These are phyloP conservation scores for Tortrix viridana DNA, from an alignment of 2,888 invertebrate genomes.

Conservation along the genomic window DNA sequence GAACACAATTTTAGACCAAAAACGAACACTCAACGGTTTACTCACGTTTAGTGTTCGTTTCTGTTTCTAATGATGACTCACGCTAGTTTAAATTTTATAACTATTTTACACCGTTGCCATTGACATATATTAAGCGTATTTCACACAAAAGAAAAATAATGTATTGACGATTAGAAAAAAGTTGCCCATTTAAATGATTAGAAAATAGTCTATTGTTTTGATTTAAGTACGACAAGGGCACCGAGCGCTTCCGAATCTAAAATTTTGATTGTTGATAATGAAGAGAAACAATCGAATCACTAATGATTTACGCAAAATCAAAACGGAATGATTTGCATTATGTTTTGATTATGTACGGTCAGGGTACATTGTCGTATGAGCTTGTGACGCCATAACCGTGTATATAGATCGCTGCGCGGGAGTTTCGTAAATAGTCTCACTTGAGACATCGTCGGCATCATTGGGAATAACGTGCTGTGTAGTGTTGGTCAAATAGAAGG, in stretches of 20 bases:
- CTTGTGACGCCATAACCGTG: slow-evolving; percentile 65
- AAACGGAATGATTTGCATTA: slow-evolving; percentile 27
- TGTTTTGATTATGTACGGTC: slow-evolving; percentile 25
- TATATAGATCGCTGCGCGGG: slow-evolving; percentile 74
- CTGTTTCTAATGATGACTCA: no score
- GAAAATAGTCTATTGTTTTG: no score
- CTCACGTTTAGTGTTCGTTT: no score
- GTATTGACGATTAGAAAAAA: no score
- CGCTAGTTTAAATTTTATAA: no score
- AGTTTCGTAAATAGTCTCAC: slow-evolving; percentile 66
- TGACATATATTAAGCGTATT: no score
- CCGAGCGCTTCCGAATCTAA: slow-evolving; percentile 5
- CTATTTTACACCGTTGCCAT: no score
- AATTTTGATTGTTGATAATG: slow-evolving; percentile 17
- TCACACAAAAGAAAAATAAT: no score
- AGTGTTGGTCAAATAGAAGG: slow-evolving; percentile 21
- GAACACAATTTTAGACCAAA: no score
- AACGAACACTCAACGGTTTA: no score
- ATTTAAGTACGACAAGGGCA: no score
- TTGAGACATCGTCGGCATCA: slow-evolving; percentile 59
- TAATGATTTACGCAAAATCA: slow-evolving; percentile 36
- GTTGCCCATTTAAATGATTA: no score
- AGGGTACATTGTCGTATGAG: slow-evolving; percentile 22
- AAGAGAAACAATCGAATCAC: slow-evolving; percentile 25
- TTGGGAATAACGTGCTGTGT: slow-evolving; percentile 50